Evolutionary conservation across 2,888 invertebrate genomes (phyloP), one percentile per base, ranked within the genome.

Genomic region (Deilephila elpenor): DNA sequence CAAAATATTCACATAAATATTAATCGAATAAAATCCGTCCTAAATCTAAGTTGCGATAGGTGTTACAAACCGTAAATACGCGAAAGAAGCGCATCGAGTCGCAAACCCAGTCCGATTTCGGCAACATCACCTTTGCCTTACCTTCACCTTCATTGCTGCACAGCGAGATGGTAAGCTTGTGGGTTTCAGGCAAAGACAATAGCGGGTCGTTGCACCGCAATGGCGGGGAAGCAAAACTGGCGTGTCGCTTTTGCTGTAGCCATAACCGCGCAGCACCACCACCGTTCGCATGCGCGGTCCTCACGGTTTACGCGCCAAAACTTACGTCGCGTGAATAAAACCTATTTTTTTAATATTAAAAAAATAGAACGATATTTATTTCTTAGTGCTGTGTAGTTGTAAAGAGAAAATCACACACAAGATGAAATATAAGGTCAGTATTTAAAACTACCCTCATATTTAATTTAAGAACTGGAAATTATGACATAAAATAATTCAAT

Each of bases 371-470:
- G 56, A 59, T 59, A 61, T 61, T 73, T 74, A 44, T 20, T 44
- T 51, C 20, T 74, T 76, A 74, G 80, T 83, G 82, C 77, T 81
- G 83, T 83, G 77, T 67, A 25, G 67, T 77, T 74, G 77, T 75
- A 44, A 14, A 44, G 70, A 75, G 74, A 74, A 75, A 71, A 72
- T 73, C 74, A 77, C 75, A 75, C 75, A 75, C 77, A 88, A 75
- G 80, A 93, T 93, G 93, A 93, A 92, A 80, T 93, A 93, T 81
- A 92, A 92, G 92, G 93, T 93, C 84, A 85, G 89, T 79, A 78
- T 75, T 78, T 73, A 5, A 44, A 71, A 70, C 75, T 78, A 82
- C 79, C 75, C 73, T 76, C 74, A 74, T 75, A 74, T 75, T 76
- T 73, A 44, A 3, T 8, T 8, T 37, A 8, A 37, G 7, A 37